Evolutionary conservation across 1,140 invertebrate genomes (phyloP), one percentile per base, ranked within the genome.

Genomic region (Andrena cerasifolii): DNA sequence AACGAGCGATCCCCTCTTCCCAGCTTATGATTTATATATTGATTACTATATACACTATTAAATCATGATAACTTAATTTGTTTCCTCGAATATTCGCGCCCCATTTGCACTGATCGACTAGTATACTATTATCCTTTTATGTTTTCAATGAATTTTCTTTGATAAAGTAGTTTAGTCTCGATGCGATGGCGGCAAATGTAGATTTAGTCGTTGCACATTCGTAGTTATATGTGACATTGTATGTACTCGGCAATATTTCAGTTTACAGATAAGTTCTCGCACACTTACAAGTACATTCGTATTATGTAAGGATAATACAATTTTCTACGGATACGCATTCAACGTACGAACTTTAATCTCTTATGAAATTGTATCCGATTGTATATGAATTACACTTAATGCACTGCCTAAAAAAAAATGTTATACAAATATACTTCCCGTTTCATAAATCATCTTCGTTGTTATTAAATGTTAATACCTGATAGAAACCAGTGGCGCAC

Each of bases 251-350:
- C 12, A 8, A 43, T 70, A 21, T n/a, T 16, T 51, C 7, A 31
- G 18, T 66, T 53, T 36, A 4, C 31, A n/a, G 6, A 36, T 31
- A 12, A 61, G 28, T 36, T 72, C 4, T 6, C 36, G 31, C 5
- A 21, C 16, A 24, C 24, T 28, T 36, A 47, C 31, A 53, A 8
- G n/a, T 31, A 28, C n/a, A 26, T 49, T 33, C 43, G 70, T 74
- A 74, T 63, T 74, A 74, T 74, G 8, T 14, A 33, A 65, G 1
- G n/a, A 66, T 49, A 71, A 71, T 70, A 61, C 66, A 67, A 24
- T 67, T 36, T 33, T 77, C 1, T 12, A 58, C 7, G 16, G 24
- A 40, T 73, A 36, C n/a, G n/a, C n/a, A 53, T 1, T 68, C 12
- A n/a, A 36, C 31, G 8, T 16, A 24, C 3, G 10, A 40, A 40